A percentile compares a stretch with the other conserved stretches of the same genome.
These are phyloP conservation scores for Otolemur garnettii DNA, from an alignment of 2,113 vertebrate genomes.

Conservation along the genomic window DNA sequence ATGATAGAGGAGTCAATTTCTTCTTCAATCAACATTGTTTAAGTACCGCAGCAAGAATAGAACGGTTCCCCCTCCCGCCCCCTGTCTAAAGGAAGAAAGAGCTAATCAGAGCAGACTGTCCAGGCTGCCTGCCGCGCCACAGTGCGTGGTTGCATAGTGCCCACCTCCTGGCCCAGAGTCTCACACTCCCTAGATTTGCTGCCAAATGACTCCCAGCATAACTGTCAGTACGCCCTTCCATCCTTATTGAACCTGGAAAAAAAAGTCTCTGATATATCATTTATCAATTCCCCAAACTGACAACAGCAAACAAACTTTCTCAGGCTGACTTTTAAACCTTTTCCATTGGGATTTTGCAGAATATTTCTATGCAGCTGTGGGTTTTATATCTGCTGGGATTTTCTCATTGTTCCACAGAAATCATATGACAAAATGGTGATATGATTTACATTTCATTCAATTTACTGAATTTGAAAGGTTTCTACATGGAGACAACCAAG, in stretches of 20 bases:
- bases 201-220: slow-evolving; percentile 66
- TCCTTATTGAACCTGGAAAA: neutral
- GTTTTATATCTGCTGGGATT: slow-evolving; percentile 76
- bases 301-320: neutral
- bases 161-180: neutral
- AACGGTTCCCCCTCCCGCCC: neutral
- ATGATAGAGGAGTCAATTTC: slow-evolving; percentile 11
- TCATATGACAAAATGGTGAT: neutral
- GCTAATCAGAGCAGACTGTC: neutral
- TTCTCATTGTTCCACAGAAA: slow-evolving; percentile 44
- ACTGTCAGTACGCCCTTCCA: neutral
- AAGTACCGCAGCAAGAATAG: neutral
- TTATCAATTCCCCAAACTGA: neutral
- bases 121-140: neutral
- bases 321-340: neutral
- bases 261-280: neutral
- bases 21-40: slow-evolving; percentile 1
- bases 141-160: neutral
- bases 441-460: neutral
- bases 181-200: slow-evolving; percentile 48
- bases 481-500: neutral
- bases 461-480: slow-evolving; percentile 5
- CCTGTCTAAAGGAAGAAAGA: neutral
- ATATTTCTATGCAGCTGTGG: neutral
- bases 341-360: neutral